Percentiles rank a stretch among this genome's conserved stretches.
These are phyloP conservation scores for Heliconius himera DNA, from an alignment of 1,140 invertebrate genomes.

Conservation along the genomic window DNA sequence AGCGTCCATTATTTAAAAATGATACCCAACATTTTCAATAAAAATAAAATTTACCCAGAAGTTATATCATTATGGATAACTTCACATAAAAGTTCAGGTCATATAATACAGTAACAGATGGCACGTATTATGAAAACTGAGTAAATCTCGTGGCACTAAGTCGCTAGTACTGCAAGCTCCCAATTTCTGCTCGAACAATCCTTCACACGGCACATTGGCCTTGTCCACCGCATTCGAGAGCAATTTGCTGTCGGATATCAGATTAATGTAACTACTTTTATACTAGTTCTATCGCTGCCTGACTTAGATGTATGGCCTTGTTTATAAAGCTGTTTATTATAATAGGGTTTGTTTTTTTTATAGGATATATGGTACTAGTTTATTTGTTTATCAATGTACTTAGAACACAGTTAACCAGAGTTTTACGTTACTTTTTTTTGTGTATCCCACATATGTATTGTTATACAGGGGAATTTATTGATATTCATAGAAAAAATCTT, in stretches of 20 bases:
- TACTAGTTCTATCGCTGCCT: conserved; percentile 42
- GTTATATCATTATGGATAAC: neutral
- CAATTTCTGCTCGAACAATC: conserved; percentile 66
- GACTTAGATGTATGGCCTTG: neutral
- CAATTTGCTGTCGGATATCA: conserved; percentile 73
- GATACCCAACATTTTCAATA: neutral
- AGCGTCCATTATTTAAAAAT: neutral
- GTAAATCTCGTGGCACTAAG: conserved; percentile 36
- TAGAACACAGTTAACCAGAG: too few species aligned
- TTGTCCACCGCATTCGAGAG: conserved; percentile 70
- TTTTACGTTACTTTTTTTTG: too few species aligned
- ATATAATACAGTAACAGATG: conserved; percentile 13
- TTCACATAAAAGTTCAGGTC: neutral
- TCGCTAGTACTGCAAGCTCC: conserved; percentile 24
- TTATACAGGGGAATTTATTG: too few species aligned
- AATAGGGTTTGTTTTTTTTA: neutral
- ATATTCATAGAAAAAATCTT: too few species aligned
- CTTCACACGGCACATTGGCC: conserved; percentile 72
- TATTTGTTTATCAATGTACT: too few species aligned
- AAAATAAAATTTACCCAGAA: neutral
- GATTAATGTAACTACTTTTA: conserved; percentile 76
- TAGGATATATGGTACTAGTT: neutral
- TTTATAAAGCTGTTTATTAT: neutral
- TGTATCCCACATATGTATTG: too few species aligned
- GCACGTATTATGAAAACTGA: conserved; percentile 23